Evolutionary conservation across 2,888 invertebrate species (phyloP).

Genomic region (Standfussiana lucernea): DNA sequence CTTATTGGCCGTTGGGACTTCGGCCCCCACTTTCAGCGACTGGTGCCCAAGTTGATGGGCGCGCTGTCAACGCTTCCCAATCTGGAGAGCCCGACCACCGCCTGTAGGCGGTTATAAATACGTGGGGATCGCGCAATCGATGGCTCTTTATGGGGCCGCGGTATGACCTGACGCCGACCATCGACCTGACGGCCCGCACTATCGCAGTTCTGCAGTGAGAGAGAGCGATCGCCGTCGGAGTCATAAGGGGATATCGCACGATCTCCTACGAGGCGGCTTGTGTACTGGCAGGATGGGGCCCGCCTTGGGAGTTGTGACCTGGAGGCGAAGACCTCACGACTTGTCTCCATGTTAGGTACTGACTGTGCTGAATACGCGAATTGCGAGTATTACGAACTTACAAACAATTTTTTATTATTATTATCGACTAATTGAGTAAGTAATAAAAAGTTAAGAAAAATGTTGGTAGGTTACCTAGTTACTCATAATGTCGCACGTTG

Average conservation of each 20-base stretch:
- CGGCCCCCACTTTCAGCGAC: background rate
- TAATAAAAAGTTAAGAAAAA: slow-evolving; percentile 17
- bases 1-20: background rate
- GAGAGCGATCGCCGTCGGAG: too few species aligned
- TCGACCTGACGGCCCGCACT: background rate
- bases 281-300: too few species aligned
- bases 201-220: background rate
- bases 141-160: background rate
- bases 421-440: background rate
- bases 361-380: background rate
- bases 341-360: background rate
- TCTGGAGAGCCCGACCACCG: background rate
- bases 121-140: background rate
- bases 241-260: background rate
- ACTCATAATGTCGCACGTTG: background rate
- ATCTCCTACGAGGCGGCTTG: background rate
- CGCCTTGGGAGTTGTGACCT: too few species aligned
- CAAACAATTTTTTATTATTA: background rate
- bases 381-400: background rate
- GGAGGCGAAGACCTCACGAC: background rate
- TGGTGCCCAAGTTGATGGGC: background rate
- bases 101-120: background rate
- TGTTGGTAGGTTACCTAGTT: too few species aligned
- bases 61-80: background rate
- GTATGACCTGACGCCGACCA: too few species aligned